A percentile compares a stretch with the other conserved stretches of the same genome.
Evolutionary conservation across 2,888 invertebrate species (phyloP).

Genomic region (Proisotoma minuta): DNA sequence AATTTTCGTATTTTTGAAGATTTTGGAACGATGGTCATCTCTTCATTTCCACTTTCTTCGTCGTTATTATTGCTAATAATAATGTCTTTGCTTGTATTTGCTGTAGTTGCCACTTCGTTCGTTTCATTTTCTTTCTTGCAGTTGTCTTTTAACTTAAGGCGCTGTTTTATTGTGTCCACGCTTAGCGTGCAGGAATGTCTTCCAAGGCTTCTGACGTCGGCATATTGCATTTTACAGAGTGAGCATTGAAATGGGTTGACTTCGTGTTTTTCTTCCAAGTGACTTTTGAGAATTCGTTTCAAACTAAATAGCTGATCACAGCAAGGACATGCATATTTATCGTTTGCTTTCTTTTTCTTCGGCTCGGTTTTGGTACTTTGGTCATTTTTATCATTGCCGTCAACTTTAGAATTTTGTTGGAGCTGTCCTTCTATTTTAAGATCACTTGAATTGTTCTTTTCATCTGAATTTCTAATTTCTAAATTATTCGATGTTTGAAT

Average conservation of each 20-base stretch:
- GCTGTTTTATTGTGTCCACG: slow-evolving; percentile 3
- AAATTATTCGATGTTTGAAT: no score
- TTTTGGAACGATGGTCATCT: not conserved
- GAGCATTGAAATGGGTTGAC: slow-evolving; percentile 25
- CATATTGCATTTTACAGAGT: slow-evolving; percentile 24
- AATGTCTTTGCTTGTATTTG: not conserved
- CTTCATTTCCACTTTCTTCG: not conserved
- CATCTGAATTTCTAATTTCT: no score
- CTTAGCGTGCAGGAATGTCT: slow-evolving; percentile 26
- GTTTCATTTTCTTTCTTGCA: not conserved
- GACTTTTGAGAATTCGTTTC: slow-evolving; percentile 26
- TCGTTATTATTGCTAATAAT: not conserved
- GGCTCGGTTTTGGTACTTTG: not conserved
- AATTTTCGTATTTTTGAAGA: not conserved
- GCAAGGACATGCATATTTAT: slow-evolving; percentile 23
- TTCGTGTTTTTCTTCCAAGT: slow-evolving; percentile 25
- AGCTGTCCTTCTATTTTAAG: no score
- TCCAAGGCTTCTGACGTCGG: slow-evolving; percentile 21
- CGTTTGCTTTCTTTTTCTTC: slow-evolving; percentile 7
- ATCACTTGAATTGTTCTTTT: no score
- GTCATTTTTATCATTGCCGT: not conserved
- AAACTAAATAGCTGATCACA: slow-evolving; percentile 25
- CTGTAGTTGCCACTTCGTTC: not conserved
- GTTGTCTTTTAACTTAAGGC: not conserved
- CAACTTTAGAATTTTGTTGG: no score